Percentiles rank a stretch among this genome's conserved stretches.
phyloP scores from a whole-genome alignment of 2,113 vertebrate genomes.

The Sphaerodactylus townsendi region DNA sequence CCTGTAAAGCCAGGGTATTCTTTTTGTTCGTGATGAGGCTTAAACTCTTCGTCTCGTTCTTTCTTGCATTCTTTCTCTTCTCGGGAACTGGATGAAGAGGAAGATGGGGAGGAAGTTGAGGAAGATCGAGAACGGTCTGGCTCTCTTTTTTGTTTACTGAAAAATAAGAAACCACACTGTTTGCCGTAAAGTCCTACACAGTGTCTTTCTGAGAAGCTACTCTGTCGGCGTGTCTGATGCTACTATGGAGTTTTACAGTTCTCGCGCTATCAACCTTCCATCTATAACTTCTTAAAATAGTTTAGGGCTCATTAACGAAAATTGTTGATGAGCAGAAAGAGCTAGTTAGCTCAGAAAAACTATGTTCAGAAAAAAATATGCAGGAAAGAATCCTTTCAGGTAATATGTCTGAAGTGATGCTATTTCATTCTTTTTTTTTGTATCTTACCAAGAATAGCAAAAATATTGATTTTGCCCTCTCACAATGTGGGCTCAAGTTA shows the following conservation, averaged over 20 bases:
- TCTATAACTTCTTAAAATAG: slow-evolving; percentile 62
- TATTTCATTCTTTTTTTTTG: slow-evolving; percentile 60
- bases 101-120: slow-evolving; percentile 79
- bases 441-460: slow-evolving; percentile 58
- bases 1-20: slow-evolving; percentile 81
- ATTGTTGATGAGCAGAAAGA: slow-evolving; percentile 60
- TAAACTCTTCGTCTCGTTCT: slow-evolving; percentile 83
- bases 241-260: slow-evolving; percentile 58
- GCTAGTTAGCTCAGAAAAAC: slow-evolving; percentile 67
- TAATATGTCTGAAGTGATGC: slow-evolving; percentile 54
- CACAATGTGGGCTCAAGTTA: slow-evolving; percentile 44
- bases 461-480: slow-evolving; percentile 54
- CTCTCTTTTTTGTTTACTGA: slow-evolving; percentile 87
- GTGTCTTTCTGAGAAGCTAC: slow-evolving; percentile 67
- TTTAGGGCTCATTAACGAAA: slow-evolving; percentile 38
- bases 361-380: slow-evolving; percentile 45
- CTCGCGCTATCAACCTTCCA: slow-evolving; percentile 68
- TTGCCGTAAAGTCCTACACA: slow-evolving; percentile 59
- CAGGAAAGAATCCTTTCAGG: slow-evolving; percentile 46
- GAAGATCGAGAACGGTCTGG: slow-evolving; percentile 81
- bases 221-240: slow-evolving; percentile 58
- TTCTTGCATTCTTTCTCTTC: slow-evolving; percentile 85
- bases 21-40: slow-evolving; percentile 81
- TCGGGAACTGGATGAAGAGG: slow-evolving; percentile 81
- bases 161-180: slow-evolving; percentile 74